These are phyloP conservation scores for Gymnoscelis rufifasciata DNA, from an alignment of 2,888 invertebrate species.

Conservation along the genomic window DNA sequence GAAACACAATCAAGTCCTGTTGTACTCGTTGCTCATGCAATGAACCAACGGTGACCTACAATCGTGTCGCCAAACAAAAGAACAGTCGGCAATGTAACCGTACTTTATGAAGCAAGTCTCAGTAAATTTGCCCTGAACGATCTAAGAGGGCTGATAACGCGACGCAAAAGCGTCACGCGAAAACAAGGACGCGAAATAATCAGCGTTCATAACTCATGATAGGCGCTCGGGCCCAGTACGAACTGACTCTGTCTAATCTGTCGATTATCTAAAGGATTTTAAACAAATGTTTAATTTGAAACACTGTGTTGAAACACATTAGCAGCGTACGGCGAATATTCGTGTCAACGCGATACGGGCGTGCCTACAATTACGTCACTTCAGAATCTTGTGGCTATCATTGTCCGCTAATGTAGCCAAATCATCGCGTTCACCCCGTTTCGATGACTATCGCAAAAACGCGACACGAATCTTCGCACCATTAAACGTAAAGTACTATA, in stretches of 20 bases:
- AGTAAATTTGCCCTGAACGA: conserved; percentile 47
- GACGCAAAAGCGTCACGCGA: conserved; percentile 48
- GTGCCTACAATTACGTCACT: too few species aligned
- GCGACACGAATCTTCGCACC: too few species aligned
- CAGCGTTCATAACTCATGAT: conserved; percentile 49
- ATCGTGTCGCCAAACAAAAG: conserved; percentile 29
- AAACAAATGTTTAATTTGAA: too few species aligned
- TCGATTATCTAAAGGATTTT: conserved; percentile 5
- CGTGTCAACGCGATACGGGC: too few species aligned
- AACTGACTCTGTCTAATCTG: conserved; percentile 8
- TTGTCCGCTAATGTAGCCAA: too few species aligned
- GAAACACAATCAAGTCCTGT: conserved; percentile 4
- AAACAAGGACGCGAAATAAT: conserved; percentile 45
- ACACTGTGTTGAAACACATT: too few species aligned
- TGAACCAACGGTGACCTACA: conserved; percentile 24
- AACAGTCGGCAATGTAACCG: conserved; percentile 30
- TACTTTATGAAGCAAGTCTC: conserved; percentile 38
- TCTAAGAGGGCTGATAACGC: conserved; percentile 45
- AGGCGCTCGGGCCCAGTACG: conserved; percentile 27
- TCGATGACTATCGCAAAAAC: too few species aligned
- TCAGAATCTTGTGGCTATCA: too few species aligned
- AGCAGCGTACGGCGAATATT: too few species aligned
- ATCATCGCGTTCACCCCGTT: too few species aligned
- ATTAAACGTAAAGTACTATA: too few species aligned
- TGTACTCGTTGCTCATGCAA: conserved; percentile 8